phyloP scores from a whole-genome alignment of 2,888 invertebrate genomes.

The Diogma glabrata region DNA sequence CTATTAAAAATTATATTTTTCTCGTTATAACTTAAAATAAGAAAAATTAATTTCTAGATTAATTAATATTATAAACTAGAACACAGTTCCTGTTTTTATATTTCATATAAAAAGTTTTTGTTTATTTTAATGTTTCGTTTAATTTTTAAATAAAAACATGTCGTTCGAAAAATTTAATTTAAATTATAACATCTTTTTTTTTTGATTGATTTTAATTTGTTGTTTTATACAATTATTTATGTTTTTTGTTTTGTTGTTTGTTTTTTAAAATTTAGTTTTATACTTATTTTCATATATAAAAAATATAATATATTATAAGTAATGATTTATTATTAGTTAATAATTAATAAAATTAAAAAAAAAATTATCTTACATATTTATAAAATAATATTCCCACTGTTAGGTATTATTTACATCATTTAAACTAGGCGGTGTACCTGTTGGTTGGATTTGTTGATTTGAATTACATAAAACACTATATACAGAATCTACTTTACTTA shows the following conservation, averaged over 20 bases:
- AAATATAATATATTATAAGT: not conserved
- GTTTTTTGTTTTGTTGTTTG: not conserved
- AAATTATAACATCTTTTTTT: too few relatives aligned
- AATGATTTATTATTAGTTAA: not conserved
- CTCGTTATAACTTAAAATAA: too few relatives aligned
- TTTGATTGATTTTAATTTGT: too few relatives aligned
- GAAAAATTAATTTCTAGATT: too few relatives aligned
- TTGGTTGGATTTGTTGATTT: constrained; percentile 46
- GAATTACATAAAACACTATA: constrained; percentile 90
- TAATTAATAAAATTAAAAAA: too few relatives aligned
- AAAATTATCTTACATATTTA: constrained; percentile 35
- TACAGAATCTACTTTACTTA: constrained; percentile 94
- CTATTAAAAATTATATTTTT: too few relatives aligned
- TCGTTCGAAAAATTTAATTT: too few relatives aligned
- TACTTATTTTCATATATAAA: constrained; percentile 6
- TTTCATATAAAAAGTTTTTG: too few relatives aligned
- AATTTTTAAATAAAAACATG: too few relatives aligned
- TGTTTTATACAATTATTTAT: not conserved
- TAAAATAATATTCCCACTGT: constrained; percentile 39
- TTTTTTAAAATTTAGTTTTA: constrained; percentile 5
- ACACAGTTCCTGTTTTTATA: too few relatives aligned
- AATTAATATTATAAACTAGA: too few relatives aligned
- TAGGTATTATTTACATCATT: constrained; percentile 36
- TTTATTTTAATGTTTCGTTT: too few relatives aligned
- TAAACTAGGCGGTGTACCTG: constrained; percentile 36